phyloP scores from a whole-genome alignment of 1,140 invertebrate species.

The Orussus abietinus region DNA sequence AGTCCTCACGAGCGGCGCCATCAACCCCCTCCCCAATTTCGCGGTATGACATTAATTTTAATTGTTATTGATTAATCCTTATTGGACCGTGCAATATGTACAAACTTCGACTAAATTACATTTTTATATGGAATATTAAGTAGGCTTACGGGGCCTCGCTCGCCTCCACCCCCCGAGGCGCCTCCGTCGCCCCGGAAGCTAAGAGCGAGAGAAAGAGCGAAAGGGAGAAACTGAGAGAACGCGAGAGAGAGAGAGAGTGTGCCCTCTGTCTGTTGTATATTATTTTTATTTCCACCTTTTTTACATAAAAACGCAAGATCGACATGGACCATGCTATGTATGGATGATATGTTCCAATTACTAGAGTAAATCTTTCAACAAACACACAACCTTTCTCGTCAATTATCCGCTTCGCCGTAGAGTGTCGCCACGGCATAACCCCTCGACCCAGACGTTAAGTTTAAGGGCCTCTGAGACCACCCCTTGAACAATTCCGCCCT shows the following conservation, averaged over 20 bases:
- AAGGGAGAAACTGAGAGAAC: constrained; percentile 7
- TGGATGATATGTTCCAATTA: constrained; percentile 51
- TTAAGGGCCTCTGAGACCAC: too few species aligned
- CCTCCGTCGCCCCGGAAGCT: too few species aligned
- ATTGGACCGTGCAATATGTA: constrained; percentile 48
- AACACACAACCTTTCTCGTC: constrained; percentile 26
- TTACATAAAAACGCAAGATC: constrained; percentile 47
- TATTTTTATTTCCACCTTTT: constrained; percentile 53
- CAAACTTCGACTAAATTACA: constrained; percentile 42
- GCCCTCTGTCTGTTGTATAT: constrained; percentile 48
- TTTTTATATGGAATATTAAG: constrained; percentile 35
- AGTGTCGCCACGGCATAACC: too few species aligned
- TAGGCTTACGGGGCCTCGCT: too few species aligned
- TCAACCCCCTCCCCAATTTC: too few species aligned
- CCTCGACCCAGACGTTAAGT: background rate
- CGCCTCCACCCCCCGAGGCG: too few species aligned
- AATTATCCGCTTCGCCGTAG: too few species aligned
- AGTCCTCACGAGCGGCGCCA: too few species aligned
- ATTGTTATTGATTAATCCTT: constrained; percentile 41
- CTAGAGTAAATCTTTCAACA: constrained; percentile 50
- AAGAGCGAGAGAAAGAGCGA: constrained; percentile 10
- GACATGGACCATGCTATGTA: constrained; percentile 49
- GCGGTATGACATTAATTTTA: too few species aligned
- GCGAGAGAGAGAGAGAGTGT: constrained; percentile 21
- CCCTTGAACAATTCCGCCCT: too few species aligned